phyloP scores from a whole-genome alignment of 2,797 vertebrate genomes.

The Tapirus indicus region DNA sequence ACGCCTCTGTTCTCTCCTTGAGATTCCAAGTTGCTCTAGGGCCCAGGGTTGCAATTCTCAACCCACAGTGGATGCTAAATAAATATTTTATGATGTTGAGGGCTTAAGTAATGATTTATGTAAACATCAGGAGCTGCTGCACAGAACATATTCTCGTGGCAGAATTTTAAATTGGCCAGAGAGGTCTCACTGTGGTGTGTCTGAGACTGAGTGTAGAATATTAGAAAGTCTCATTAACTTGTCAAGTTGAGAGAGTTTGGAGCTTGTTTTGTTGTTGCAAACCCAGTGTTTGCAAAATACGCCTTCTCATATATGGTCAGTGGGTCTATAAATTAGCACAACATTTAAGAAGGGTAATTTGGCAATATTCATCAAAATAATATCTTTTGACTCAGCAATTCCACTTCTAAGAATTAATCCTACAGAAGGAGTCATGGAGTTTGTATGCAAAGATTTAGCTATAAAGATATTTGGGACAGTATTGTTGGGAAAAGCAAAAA shows the following conservation, averaged over 20 bases:
- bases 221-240: not conserved
- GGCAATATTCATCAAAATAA: not conserved
- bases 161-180: not conserved
- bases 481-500: not conserved
- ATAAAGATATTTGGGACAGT: not conserved
- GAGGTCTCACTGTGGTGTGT: not conserved
- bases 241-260: not conserved
- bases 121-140: conserved; percentile 33
- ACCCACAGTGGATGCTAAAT: conserved; percentile 1
- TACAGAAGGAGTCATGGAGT: not conserved
- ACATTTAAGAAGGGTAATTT: not conserved
- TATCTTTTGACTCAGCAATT: not conserved
- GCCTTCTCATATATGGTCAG: not conserved
- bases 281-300: not conserved
- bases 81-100: conserved; percentile 66
- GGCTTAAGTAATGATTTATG: conserved; percentile 58
- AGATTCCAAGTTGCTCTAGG: not conserved
- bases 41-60: not conserved
- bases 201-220: not conserved
- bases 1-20: not conserved
- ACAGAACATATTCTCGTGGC: not conserved
- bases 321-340: not conserved
- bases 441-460: not conserved
- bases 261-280: not conserved
- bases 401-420: not conserved